Base-by-base conservation (phyloP, 2,797 vertebrate species). In the Tragopan temminckii region DNA sequence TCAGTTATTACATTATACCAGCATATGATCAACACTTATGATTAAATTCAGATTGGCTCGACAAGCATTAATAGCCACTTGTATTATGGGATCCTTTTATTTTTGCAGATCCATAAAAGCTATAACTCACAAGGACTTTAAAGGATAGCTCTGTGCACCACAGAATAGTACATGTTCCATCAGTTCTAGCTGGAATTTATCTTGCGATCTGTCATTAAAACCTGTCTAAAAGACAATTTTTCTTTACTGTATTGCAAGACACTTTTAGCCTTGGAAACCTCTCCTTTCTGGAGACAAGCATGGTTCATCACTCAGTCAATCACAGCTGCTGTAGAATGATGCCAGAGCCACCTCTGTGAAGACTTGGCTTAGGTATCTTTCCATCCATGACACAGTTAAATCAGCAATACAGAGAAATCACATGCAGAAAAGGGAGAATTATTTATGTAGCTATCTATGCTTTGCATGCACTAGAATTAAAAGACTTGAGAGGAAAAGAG, bases 21-120 rank as follows among this genome's bases (percentile, higher is more conserved):
- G 42, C 81, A 46, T 64, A 68, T 62, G 62, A 66, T 50, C 48
- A 72, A 69, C 24, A 70, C 45, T 33, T 66, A 11, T 42, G 27
- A 67, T 83, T 88, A 85, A 79, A 76, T 79, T 61, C 33, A 72
- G 7, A 5, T 59, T 83, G 52, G 10, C 10, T 36, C 63, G n/a
- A 92, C 69, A 92, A 93, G 8, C 31, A 63, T 78, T 69, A 81
- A 29, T 43, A 88, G 25, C 4, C n/a, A 50, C 55, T 92, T 91
- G 31, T 33, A 18, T 62, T 70, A 66, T 72, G 21, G 25, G 31
- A 76, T 89, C 4, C 16, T 71, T 85, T 50, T 85, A 35, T 74
- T 92, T 87, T 85, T 19, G 1, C 42, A 31, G 76, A 43, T 67
- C 31, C 29, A 4, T 69, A 50, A 80, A 46, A 72, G 10, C 31